Percentiles rank a stretch among this genome's conserved stretches.
These are phyloP conservation scores for Condylostylus longicornis DNA, from an alignment of 1,140 invertebrate genomes.

Conservation along the genomic window DNA sequence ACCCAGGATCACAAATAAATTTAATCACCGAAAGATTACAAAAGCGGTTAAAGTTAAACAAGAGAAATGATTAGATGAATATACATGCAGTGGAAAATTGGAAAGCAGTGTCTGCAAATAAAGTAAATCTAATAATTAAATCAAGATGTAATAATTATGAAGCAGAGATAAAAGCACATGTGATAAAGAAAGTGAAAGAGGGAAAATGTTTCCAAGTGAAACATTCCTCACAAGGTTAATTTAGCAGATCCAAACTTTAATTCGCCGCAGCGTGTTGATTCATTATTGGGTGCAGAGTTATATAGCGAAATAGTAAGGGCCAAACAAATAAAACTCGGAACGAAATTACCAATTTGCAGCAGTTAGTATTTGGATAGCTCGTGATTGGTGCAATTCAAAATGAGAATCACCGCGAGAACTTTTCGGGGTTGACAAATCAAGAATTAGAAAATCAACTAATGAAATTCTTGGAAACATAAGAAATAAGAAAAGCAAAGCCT, in stretches of 20 bases:
- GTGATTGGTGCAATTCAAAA: constrained; percentile 1
- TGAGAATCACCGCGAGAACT: background rate
- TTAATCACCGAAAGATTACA: constrained; percentile 7
- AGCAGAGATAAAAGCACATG: constrained; percentile 1
- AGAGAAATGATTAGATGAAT: background rate
- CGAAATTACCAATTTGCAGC: constrained; percentile 3
- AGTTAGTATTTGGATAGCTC: constrained; percentile 12
- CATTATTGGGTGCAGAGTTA: constrained; percentile 14
- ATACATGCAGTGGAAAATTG: constrained; percentile 4
- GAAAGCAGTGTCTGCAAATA: background rate
- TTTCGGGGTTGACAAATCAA: background rate
- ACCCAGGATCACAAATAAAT: constrained; percentile 4
- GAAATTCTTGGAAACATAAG: constrained; percentile 17
- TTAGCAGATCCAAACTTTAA: constrained; percentile 21
- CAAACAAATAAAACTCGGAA: constrained; percentile 8
- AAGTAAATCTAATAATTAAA: constrained; percentile 2
- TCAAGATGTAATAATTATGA: background rate
- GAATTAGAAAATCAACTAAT: constrained; percentile 7
- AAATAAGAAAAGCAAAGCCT: constrained; percentile 5
- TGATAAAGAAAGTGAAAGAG: background rate
- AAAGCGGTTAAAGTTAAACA: constrained; percentile 6
- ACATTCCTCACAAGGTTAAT: constrained; percentile 6
- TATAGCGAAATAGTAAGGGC: constrained; percentile 10
- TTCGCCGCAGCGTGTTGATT: constrained; percentile 12
- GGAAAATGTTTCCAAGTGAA: background rate